Conservation (phyloP, 2,888 invertebrate species). For the Heliconius ismenius region DNA sequence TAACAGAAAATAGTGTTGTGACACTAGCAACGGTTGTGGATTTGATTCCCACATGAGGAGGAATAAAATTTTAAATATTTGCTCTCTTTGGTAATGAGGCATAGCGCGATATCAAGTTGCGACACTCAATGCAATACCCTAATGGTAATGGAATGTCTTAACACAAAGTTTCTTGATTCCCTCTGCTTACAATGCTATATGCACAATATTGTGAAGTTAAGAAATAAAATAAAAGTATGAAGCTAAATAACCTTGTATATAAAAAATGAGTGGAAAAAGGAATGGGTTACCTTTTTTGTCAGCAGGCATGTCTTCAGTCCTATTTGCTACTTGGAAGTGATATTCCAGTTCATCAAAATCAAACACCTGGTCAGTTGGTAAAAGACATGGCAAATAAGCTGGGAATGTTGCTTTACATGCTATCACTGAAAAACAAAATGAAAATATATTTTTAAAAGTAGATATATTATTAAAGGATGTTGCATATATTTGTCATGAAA, state of each 20-base stretch:
- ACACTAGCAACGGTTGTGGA: too few relatives aligned
- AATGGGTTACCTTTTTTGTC: constrained; percentile 73
- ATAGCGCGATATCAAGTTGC: too few relatives aligned
- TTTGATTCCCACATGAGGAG: too few relatives aligned
- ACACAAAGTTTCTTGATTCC: too few relatives aligned
- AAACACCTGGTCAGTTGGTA: constrained; percentile 97
- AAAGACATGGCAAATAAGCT: constrained; percentile 91
- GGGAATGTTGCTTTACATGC: constrained; percentile 92
- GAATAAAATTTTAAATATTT: too few relatives aligned
- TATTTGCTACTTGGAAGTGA: constrained; percentile 85
- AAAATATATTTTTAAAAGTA: not conserved
- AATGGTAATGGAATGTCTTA: too few relatives aligned
- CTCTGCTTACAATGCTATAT: too few relatives aligned
- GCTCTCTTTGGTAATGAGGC: too few relatives aligned
- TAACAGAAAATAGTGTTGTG: too few relatives aligned
- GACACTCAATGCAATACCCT: too few relatives aligned
- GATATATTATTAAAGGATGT: not conserved
- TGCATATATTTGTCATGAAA: too few relatives aligned
- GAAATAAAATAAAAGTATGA: not conserved
- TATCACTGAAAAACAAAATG: constrained; percentile 85
- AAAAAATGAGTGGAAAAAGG: not conserved
- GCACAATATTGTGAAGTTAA: too few relatives aligned
- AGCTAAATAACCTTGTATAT: not conserved
- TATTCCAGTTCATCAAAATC: constrained; percentile 93
- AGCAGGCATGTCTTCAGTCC: constrained; percentile 83